Conservation (phyloP, 2,888 invertebrate species). For the Eupelmus urozonus region DNA sequence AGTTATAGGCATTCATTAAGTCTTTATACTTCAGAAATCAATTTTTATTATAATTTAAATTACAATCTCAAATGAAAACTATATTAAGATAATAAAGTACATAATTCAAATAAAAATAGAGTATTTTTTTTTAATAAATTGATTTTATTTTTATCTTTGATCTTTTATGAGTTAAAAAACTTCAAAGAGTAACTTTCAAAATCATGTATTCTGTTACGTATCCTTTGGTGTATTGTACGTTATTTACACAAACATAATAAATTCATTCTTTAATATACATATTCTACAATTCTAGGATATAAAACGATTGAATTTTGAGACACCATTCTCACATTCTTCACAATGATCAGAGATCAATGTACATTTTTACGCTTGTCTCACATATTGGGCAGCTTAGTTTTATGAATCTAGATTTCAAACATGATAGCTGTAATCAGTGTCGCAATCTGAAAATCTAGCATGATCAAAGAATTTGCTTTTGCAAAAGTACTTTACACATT, state of each 20-base stretch:
- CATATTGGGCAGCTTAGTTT: conserved; percentile 22
- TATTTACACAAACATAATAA: conserved; percentile 58
- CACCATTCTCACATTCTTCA: conserved; percentile 11
- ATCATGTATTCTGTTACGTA: conserved; percentile 38
- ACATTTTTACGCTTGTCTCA: conserved; percentile 22
- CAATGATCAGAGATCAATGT: conserved; percentile 36
- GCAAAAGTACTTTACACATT: conserved; percentile 53
- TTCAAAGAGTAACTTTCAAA: conserved; percentile 15
- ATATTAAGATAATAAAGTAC: neutral
- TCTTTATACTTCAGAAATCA: neutral
- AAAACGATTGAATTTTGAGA: conserved; percentile 49
- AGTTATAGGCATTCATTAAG: neutral
- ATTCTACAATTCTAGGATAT: conserved; percentile 57
- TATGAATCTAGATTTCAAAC: conserved; percentile 35
- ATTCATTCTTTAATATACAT: conserved; percentile 58
- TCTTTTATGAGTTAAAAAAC: conserved; percentile 24
- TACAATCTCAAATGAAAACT: conserved; percentile 20
- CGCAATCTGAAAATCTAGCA: conserved; percentile 26
- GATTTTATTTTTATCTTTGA: conserved; percentile 17
- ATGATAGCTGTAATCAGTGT: conserved; percentile 18
- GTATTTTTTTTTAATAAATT: conserved; percentile 13
- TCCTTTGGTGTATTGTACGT: conserved; percentile 48
- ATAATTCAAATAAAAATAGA: conserved; percentile 25
- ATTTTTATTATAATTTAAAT: conserved; percentile 19
- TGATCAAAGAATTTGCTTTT: conserved; percentile 36